Conservation (phyloP, 2,113 vertebrate species). For the Embiotoca jacksoni region DNA sequence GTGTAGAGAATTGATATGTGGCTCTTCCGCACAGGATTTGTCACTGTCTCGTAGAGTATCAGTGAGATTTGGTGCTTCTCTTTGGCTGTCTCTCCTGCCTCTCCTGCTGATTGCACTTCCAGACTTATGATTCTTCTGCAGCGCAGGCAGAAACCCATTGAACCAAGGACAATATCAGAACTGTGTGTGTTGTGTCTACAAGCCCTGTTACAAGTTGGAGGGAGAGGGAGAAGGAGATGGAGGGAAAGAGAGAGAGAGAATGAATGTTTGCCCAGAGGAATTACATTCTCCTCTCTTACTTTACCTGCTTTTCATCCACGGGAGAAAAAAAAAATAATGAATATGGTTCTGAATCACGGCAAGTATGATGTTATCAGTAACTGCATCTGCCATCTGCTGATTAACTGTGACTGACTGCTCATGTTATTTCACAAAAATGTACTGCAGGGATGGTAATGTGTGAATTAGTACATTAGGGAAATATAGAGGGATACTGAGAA, state of each 20-base stretch:
- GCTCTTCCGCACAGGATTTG: slow-evolving; percentile 53
- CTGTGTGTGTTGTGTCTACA: slow-evolving; percentile 48
- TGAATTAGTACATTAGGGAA: neutral
- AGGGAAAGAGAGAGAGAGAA: slow-evolving; percentile 51
- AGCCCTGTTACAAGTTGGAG: slow-evolving; percentile 33
- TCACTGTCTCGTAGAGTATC: slow-evolving; percentile 43
- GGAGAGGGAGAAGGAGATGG: slow-evolving; percentile 40
- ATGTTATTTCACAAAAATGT: slow-evolving; percentile 30
- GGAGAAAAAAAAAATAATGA: slow-evolving; percentile 29
- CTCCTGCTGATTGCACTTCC: slow-evolving; percentile 48
- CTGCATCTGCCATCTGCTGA: slow-evolving; percentile 19
- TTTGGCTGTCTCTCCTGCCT: slow-evolving; percentile 29
- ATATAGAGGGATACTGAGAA: neutral
- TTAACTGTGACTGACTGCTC: neutral
- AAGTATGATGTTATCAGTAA: slow-evolving; percentile 31
- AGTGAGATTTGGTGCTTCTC: slow-evolving; percentile 45
- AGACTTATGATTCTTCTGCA: slow-evolving; percentile 57
- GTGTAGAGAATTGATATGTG: slow-evolving; percentile 39
- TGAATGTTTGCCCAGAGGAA: slow-evolving; percentile 65
- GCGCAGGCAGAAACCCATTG: slow-evolving; percentile 58
- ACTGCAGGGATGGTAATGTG: neutral
- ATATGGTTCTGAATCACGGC: slow-evolving; percentile 12
- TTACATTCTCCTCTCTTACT: slow-evolving; percentile 29
- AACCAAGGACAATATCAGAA: slow-evolving; percentile 62
- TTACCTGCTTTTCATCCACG: slow-evolving; percentile 38